These are phyloP conservation scores for Orussus abietinus DNA, from an alignment of 1,140 invertebrate species.

Conservation along the genomic window DNA sequence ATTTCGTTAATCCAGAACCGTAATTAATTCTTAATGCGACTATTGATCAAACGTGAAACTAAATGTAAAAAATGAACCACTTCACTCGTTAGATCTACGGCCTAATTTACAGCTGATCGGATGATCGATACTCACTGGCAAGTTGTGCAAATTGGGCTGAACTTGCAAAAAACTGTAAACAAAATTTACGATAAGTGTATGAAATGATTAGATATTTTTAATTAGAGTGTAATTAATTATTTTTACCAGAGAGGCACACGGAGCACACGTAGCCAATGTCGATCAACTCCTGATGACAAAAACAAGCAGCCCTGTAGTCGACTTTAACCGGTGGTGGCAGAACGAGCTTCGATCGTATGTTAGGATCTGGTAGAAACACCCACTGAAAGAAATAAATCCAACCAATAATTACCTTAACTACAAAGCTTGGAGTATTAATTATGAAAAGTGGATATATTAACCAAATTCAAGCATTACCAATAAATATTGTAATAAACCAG, in stretches of 20 bases:
- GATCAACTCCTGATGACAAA: conserved; percentile 94
- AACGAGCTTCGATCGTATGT: conserved; percentile 76
- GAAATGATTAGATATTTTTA: background rate
- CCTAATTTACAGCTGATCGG: too few relatives aligned
- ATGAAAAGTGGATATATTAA: conserved; percentile 13
- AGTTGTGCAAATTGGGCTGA: conserved; percentile 95
- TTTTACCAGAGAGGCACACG: conserved; percentile 90
- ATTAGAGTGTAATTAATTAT: conserved; percentile 1
- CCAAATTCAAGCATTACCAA: conserved; percentile 57
- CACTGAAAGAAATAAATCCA: conserved; percentile 60
- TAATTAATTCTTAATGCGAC: too few relatives aligned
- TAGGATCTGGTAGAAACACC: conserved; percentile 87
- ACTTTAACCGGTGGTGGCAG: conserved; percentile 87
- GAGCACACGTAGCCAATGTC: conserved; percentile 97
- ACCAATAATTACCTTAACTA: background rate
- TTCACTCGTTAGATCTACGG: too few relatives aligned
- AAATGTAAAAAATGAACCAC: too few relatives aligned
- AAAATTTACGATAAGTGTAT: conserved; percentile 20
- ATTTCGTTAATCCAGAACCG: too few relatives aligned
- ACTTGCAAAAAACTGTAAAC: conserved; percentile 92
- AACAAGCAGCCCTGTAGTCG: conserved; percentile 95
- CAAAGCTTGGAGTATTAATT: background rate
- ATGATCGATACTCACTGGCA: conserved; percentile 94
- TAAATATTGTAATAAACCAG: conserved; percentile 89
- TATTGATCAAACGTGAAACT: too few relatives aligned